Conservation (phyloP, 2,113 vertebrate species). For the Archocentrus centrarchus region DNA sequence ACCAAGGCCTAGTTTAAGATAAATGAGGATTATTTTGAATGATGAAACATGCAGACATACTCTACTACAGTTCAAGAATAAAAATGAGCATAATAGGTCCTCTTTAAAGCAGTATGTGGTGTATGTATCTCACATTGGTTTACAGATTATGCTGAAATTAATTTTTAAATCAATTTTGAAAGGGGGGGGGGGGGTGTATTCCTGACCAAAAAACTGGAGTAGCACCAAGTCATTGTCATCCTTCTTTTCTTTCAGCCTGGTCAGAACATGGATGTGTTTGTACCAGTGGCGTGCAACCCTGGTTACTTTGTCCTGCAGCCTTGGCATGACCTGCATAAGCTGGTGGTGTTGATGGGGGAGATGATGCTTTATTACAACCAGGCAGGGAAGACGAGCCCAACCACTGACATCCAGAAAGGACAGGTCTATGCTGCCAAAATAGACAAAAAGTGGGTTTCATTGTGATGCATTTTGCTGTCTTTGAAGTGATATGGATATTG, state of each 20-base stretch:
- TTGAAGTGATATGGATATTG: too few species aligned
- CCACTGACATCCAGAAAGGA: constrained; percentile 81
- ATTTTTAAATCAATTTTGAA: background rate
- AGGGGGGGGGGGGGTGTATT: background rate
- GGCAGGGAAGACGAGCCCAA: constrained; percentile 67
- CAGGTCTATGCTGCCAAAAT: constrained; percentile 91
- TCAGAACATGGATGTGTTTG: constrained; percentile 90
- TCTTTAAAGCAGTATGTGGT: background rate
- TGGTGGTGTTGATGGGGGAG: constrained; percentile 93
- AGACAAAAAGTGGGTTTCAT: constrained; percentile 84
- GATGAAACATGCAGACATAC: background rate
- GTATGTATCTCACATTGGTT: background rate
- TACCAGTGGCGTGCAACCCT: constrained; percentile 92
- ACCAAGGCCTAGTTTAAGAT: background rate
- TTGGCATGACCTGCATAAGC: constrained; percentile 91
- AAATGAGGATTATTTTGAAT: background rate
- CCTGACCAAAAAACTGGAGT: background rate
- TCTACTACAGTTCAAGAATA: background rate
- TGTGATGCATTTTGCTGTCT: too few species aligned
- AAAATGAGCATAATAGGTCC: background rate
- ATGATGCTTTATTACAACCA: constrained; percentile 93
- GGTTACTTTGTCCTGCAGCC: constrained; percentile 93
- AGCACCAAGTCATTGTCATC: background rate
- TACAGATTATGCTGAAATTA: background rate
- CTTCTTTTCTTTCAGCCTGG: constrained; percentile 69